These are phyloP conservation scores for Felis chaus DNA, from an alignment of 2,113 vertebrate species.

Conservation along the genomic window DNA sequence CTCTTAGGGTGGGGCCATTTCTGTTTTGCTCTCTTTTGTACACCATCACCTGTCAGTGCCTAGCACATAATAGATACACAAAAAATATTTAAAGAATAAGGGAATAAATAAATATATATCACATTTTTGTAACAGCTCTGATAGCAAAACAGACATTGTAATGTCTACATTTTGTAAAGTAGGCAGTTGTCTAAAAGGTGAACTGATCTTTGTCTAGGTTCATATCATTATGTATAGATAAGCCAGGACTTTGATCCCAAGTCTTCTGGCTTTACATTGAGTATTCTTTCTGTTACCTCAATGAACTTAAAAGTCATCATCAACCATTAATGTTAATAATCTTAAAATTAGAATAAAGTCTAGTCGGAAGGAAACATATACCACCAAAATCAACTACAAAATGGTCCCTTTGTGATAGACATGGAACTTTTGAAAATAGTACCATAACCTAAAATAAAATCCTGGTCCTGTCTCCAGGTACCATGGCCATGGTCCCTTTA, in stretches of 20 bases:
- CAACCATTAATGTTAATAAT: neutral
- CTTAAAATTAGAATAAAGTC: neutral
- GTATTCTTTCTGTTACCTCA: neutral
- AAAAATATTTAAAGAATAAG: neutral
- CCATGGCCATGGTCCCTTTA: neutral
- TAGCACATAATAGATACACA: neutral
- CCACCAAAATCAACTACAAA: neutral
- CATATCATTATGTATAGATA: neutral
- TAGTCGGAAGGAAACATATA: neutral
- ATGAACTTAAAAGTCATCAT: neutral
- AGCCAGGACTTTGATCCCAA: neutral
- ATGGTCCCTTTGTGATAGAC: neutral
- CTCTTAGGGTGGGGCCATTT: accelerated
- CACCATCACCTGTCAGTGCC: neutral
- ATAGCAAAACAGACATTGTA: neutral
- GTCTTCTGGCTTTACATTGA: neutral
- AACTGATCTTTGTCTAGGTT: neutral
- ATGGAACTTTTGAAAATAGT: neutral
- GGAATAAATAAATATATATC: neutral
- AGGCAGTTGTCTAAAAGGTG: neutral
- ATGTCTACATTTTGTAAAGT: neutral
- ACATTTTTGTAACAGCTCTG: neutral
- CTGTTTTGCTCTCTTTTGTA: neutral
- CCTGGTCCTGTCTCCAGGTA: neutral
- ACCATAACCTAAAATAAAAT: neutral